Evolutionary conservation across 1,140 invertebrate species (phyloP).

Genomic region (Bursaphelenchus mucronatus): DNA sequence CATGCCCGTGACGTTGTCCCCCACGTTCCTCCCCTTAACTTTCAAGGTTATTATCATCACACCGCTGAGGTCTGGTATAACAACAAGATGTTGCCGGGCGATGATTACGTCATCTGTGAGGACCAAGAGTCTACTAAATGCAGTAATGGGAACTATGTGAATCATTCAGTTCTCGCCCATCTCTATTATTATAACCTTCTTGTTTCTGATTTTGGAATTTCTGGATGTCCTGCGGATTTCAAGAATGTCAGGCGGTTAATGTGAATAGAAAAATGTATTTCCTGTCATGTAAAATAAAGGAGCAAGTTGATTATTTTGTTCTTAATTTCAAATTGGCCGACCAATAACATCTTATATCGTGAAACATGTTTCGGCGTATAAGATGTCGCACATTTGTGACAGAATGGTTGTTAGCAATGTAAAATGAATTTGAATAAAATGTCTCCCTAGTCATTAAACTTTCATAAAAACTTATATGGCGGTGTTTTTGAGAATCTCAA

Average conservation of each 20-base stretch:
- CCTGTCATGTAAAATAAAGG: background rate
- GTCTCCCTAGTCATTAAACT: too few species aligned
- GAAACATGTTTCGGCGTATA: too few species aligned
- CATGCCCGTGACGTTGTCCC: constrained; percentile 43
- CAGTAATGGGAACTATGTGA: constrained; percentile 19
- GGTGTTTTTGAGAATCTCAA: too few species aligned
- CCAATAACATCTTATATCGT: too few species aligned
- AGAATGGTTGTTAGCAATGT: too few species aligned
- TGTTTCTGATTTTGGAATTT: constrained; percentile 23
- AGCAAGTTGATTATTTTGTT: too few species aligned
- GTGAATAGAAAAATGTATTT: background rate
- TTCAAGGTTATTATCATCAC: constrained; percentile 45
- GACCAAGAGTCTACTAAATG: constrained; percentile 24
- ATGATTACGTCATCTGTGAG: constrained; percentile 22
- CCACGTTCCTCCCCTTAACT: constrained; percentile 35
- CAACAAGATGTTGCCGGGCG: constrained; percentile 21
- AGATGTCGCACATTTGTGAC: too few species aligned
- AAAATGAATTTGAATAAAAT: too few species aligned
- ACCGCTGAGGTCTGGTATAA: constrained; percentile 29
- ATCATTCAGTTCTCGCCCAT: constrained; percentile 24
- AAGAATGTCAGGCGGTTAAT: background rate
- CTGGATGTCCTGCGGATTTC: constrained; percentile 1
- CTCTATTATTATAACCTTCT: constrained; percentile 18
- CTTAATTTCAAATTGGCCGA: too few species aligned
- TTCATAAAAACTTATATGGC: too few species aligned